These are phyloP conservation scores for Cephus spinipes DNA, from an alignment of 2,888 invertebrate genomes.

Conservation along the genomic window DNA sequence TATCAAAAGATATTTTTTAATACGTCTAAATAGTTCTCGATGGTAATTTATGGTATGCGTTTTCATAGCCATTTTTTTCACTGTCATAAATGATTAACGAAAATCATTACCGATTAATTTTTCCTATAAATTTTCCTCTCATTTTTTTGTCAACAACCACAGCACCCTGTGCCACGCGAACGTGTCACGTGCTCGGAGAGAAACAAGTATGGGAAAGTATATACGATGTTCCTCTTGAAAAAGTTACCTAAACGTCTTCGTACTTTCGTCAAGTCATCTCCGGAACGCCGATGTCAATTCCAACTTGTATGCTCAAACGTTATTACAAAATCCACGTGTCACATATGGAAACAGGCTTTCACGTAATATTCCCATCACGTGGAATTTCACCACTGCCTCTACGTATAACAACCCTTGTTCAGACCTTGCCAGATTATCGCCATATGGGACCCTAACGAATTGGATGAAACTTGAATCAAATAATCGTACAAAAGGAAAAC, in stretches of 20 bases:
- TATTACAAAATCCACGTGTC: background rate
- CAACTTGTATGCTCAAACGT: background rate
- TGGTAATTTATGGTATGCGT: background rate
- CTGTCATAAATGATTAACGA: background rate
- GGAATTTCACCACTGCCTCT: background rate
- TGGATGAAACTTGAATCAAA: background rate
- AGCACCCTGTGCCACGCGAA: background rate
- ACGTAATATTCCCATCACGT: background rate
- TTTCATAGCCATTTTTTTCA: background rate
- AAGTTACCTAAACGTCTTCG: background rate
- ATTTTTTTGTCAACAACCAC: background rate
- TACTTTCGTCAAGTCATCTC: background rate
- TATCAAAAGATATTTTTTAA: background rate
- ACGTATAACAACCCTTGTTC: background rate
- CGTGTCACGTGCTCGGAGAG: background rate
- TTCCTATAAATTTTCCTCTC: background rate
- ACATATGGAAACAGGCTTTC: background rate
- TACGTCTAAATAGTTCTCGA: background rate
- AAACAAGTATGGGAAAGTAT: background rate
- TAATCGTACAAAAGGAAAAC: background rate
- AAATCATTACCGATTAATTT: background rate
- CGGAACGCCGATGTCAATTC: background rate
- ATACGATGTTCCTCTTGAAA: background rate
- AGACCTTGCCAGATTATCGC: background rate
- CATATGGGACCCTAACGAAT: background rate